A percentile compares a stretch with the other conserved stretches of the same genome.
Conservation (phyloP, 2,797 vertebrate species). For the Sus cebifrons region DNA sequence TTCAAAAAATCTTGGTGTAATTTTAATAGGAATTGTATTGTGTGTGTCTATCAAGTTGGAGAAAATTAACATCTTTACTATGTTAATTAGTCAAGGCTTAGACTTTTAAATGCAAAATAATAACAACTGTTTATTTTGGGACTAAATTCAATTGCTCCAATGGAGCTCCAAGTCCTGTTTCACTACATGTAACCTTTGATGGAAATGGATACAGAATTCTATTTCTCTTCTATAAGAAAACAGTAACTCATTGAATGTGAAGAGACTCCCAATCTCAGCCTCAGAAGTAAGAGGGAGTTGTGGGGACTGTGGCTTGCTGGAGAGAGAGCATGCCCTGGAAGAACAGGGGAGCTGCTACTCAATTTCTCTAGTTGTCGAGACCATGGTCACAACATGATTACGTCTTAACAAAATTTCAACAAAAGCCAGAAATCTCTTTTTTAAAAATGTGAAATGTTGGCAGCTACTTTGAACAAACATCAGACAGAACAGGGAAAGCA, state of each 20-base stretch:
- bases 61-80: neutral
- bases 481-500: slow-evolving; percentile 41
- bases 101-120: neutral
- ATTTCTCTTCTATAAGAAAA: slow-evolving; percentile 12
- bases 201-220: neutral
- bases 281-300: neutral
- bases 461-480: slow-evolving; percentile 2
- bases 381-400: neutral
- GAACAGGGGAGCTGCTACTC: neutral
- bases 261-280: neutral
- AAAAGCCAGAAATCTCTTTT: slow-evolving; percentile 28
- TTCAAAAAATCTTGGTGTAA: neutral
- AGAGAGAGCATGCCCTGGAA: neutral
- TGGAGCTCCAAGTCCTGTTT: neutral
- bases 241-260: neutral
- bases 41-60: neutral
- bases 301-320: neutral
- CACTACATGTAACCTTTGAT: neutral
- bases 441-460: slow-evolving; percentile 21
- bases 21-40: slow-evolving; percentile 20
- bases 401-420: neutral
- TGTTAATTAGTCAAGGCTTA: neutral
- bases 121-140: neutral
- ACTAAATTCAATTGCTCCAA: neutral
- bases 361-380: neutral